A percentile compares a stretch with the other conserved stretches of the same genome.
Evolutionary conservation across 2,888 invertebrate genomes (phyloP).

Genomic region (Drosophila paramelanica): DNA sequence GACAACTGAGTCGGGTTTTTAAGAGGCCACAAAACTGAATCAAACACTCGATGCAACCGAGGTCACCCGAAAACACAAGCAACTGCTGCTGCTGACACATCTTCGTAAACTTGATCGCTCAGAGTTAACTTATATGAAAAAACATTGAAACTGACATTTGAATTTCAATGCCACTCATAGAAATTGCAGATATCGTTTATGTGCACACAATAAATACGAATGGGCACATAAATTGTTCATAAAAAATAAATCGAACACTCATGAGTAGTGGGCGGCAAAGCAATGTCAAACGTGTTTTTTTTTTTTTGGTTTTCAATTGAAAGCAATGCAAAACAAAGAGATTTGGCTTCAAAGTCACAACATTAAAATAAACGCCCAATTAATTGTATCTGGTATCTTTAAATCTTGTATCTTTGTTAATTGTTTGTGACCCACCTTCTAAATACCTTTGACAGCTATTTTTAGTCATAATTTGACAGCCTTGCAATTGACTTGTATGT

Average conservation of each 20-base stretch:
- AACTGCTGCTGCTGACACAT: slow-evolving; percentile 54
- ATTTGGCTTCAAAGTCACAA: slow-evolving; percentile 40
- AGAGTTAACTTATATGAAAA: slow-evolving; percentile 23
- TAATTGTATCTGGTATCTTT: slow-evolving; percentile 43
- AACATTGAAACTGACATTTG: slow-evolving; percentile 68
- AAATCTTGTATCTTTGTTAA: slow-evolving; percentile 21
- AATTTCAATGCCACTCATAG: slow-evolving; percentile 68
- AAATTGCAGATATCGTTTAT: slow-evolving; percentile 66
- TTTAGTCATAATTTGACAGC: slow-evolving; percentile 52
- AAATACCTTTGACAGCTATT: slow-evolving; percentile 39
- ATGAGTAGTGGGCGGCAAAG: slow-evolving; percentile 66
- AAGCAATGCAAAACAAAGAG: slow-evolving; percentile 47
- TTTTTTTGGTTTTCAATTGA: slow-evolving; percentile 39
- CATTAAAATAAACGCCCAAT: slow-evolving; percentile 7
- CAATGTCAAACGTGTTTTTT: slow-evolving; percentile 65
- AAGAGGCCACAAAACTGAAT: slow-evolving; percentile 26
- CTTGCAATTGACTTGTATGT: slow-evolving; percentile 54
- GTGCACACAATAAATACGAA: slow-evolving; percentile 19
- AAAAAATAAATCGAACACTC: slow-evolving; percentile 10
- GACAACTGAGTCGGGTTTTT: slow-evolving; percentile 17
- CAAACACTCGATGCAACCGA: slow-evolving; percentile 13
- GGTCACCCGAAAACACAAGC: slow-evolving; percentile 32
- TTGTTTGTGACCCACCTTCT: slow-evolving; percentile 48
- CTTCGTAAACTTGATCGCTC: slow-evolving; percentile 56
- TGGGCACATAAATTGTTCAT: slow-evolving; percentile 9